These are phyloP conservation scores for Aphelocoma californica DNA, from an alignment of 2,797 vertebrate species.

Conservation along the genomic window DNA sequence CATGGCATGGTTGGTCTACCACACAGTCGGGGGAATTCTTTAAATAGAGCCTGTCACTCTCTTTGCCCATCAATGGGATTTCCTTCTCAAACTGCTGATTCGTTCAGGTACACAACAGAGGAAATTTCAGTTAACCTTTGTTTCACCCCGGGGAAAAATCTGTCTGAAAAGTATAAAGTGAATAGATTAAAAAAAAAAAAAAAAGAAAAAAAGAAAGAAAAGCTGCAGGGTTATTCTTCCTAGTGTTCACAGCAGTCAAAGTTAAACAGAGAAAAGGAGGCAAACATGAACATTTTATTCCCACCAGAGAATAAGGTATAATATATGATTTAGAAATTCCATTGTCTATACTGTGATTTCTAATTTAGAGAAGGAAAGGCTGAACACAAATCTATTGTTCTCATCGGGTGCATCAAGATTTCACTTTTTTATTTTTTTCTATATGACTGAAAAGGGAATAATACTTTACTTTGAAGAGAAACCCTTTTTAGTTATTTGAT, in stretches of 20 bases:
- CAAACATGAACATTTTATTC: conserved; percentile 69
- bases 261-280: conserved; percentile 70
- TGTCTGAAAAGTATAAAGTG: conserved; percentile 83
- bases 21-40: conserved; percentile 83
- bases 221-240: conserved; percentile 73
- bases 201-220: conserved; percentile 69
- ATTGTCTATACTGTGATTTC: conserved; percentile 57
- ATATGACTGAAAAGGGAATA: neutral
- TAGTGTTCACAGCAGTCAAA: conserved; percentile 73
- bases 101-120: conserved; percentile 85
- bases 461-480: conserved; percentile 14
- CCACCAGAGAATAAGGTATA: conserved; percentile 70
- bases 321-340: conserved; percentile 61
- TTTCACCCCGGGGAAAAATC: conserved; percentile 84
- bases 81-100: conserved; percentile 85
- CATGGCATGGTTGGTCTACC: conserved; percentile 84
- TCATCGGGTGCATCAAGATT: conserved; percentile 5
- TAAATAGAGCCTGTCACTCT: conserved; percentile 86
- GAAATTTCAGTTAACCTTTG: conserved; percentile 87
- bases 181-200: conserved; percentile 76
- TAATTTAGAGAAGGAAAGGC: conserved; percentile 60
- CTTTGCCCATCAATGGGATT: conserved; percentile 82
- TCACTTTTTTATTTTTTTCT: conserved; percentile 34
- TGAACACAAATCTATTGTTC: conserved; percentile 32
- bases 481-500: conserved; percentile 22